A percentile compares a stretch with the other conserved stretches of the same genome.
Evolutionary conservation across 1,140 invertebrate species (phyloP).

Genomic region (Parasteatoda tepidariorum): DNA sequence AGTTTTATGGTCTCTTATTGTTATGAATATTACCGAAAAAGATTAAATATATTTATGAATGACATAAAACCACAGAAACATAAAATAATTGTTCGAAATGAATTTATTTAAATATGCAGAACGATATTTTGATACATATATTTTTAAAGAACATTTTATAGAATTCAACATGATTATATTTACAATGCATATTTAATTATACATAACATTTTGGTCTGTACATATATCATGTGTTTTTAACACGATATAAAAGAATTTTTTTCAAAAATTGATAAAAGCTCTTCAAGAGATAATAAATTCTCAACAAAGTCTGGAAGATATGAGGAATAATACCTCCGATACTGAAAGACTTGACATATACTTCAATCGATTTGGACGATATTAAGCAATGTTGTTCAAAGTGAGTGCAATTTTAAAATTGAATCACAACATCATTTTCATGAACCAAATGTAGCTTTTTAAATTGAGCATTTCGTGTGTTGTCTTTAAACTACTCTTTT

Average conservation of each 20-base stretch:
- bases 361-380: slow-evolving; percentile 43
- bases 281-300: slow-evolving; percentile 38
- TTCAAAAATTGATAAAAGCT: slow-evolving; percentile 44
- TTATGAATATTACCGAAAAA: too few species aligned
- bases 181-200: background rate
- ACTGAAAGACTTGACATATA: slow-evolving; percentile 50
- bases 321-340: slow-evolving; percentile 33
- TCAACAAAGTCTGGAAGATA: slow-evolving; percentile 36
- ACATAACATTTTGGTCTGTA: background rate
- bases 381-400: slow-evolving; percentile 9
- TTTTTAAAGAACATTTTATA: background rate
- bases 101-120: background rate
- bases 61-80: background rate
- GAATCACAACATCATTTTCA: too few species aligned
- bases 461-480: too few species aligned
- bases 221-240: background rate
- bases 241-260: slow-evolving; percentile 30
- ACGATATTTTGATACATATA: background rate
- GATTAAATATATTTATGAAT: background rate
- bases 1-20: too few species aligned
- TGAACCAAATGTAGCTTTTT: too few species aligned
- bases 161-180: background rate
- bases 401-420: background rate
- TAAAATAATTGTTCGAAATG: background rate
- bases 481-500: too few species aligned